Conservation (phyloP, 2,113 vertebrate genomes). For the Cynoglossus semilaevis region DNA sequence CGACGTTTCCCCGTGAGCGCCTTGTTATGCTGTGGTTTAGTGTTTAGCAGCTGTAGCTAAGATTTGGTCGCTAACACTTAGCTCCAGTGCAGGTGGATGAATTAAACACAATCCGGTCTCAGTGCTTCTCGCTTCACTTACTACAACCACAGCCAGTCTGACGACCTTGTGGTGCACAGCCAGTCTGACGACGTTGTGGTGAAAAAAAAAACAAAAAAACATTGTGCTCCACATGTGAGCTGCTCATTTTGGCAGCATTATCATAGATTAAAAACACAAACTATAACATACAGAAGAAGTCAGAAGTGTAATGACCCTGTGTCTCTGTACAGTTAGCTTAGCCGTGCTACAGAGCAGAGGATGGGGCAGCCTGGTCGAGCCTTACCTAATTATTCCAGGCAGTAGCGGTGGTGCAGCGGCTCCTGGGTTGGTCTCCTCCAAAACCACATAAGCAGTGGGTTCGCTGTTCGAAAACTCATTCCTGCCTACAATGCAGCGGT, state of each 20-base stretch:
- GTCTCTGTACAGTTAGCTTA: slow-evolving; percentile 41
- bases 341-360: slow-evolving; percentile 29
- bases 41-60: slow-evolving; percentile 40
- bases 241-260: too few relatives aligned
- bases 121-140: slow-evolving; percentile 4
- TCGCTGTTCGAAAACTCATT: not conserved
- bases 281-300: too few relatives aligned
- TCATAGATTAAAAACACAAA: not conserved
- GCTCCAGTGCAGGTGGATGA: slow-evolving; percentile 41
- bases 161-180: not conserved
- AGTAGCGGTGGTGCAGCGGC: slow-evolving; percentile 33
- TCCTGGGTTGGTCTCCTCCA: slow-evolving; percentile 35
- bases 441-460: not conserved
- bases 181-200: too few relatives aligned
- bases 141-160: not conserved
- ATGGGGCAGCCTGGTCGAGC: slow-evolving; percentile 28
- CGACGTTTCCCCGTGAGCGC: slow-evolving; percentile 8
- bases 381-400: slow-evolving; percentile 61
- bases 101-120: slow-evolving; percentile 19
- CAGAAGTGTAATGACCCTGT: slow-evolving; percentile 21
- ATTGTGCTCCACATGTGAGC: too few relatives aligned
- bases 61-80: slow-evolving; percentile 35
- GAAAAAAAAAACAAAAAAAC: too few relatives aligned
- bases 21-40: not conserved
- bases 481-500: not conserved